Evolutionary conservation across 2,797 vertebrate genomes (phyloP).

Genomic region (Carcharodon carcharias): DNA sequence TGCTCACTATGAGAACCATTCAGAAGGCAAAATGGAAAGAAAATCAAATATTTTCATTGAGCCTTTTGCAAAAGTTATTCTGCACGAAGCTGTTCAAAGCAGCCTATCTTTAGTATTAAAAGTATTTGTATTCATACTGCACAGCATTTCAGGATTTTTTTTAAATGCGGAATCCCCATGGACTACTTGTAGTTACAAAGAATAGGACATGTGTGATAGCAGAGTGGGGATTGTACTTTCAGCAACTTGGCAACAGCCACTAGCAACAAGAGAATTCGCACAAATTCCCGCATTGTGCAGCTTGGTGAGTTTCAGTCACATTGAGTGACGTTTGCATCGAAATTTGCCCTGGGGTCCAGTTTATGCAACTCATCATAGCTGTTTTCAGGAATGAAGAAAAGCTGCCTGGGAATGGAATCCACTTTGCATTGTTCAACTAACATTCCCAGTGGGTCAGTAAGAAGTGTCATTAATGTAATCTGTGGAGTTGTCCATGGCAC

Average conservation of each 20-base stretch:
- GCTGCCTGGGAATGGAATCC: neutral
- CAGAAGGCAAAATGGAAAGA: neutral
- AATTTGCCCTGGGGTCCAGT: neutral
- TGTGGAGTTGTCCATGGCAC: neutral
- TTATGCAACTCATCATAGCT: neutral
- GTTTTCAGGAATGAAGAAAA: neutral
- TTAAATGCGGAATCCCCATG: neutral
- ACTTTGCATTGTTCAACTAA: neutral
- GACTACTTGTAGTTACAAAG: conserved; percentile 15
- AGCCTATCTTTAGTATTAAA: neutral
- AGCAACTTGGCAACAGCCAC: neutral
- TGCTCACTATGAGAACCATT: neutral
- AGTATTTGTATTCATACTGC: neutral
- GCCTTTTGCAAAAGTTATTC: neutral
- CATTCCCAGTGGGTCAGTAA: neutral
- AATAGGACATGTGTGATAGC: neutral
- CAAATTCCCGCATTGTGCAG: neutral
- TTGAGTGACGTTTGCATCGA: neutral
- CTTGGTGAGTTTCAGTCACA: neutral
- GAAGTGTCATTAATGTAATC: neutral
- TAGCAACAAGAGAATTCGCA: neutral
- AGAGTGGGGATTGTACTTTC: neutral
- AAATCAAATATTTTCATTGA: neutral
- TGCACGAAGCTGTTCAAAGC: neutral
- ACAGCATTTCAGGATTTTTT: neutral